Base-by-base conservation (phyloP, 30 jellyfish, hydroid and myxozoan genomes). In the Chrysaora quinquecirrha region DNA sequence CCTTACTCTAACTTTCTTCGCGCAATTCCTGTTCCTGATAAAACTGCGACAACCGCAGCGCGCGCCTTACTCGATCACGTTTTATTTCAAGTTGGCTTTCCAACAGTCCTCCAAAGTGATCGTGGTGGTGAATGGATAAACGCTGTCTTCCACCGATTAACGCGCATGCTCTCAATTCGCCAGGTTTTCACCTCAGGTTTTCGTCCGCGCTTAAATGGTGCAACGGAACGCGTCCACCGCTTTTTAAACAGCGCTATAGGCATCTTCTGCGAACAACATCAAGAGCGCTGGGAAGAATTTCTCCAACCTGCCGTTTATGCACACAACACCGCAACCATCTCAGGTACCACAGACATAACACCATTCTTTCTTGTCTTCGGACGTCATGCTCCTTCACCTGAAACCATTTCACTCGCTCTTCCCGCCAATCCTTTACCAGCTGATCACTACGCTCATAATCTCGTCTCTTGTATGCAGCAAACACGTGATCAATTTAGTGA, bases 251-350 rank as follows among this genome's bases (percentile, higher is more conserved):
- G 73, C 61, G 80, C 89, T 19, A 78, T 78, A 14, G 82, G n/a
- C n/a, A n/a, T n/a, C n/a, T n/a, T n/a, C n/a, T n/a, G n/a, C n/a
- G n/a, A n/a, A n/a, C n/a, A n/a, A 76, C 12, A 78, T 27, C 82
- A 61, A 30, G 81, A 21, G 2, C 58, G 64, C 14, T 63, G 89
- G 89, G 81, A 78, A 63, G 73, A 48, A 20, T 34, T 3, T 35
- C 23, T 78, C 32, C 89, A 62, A 48, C 89, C 89, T 14, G 89
- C 89, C 22, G 82, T 78, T 30, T 64, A 78, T 24, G 89, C 89
- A 28, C 89, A 78, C 25, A 61, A 78, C 56, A 78, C 89, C 1
- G 16, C 89, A 11, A 62, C 89, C 1, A 29, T 78, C n/a, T 35
- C 89, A 46, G n/a, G n/a, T n/a, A n/a, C n/a, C n/a, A n/a, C n/a